Percentiles rank a stretch among this genome's conserved stretches.
phyloP scores from a whole-genome alignment of 2,888 invertebrate genomes.

The Polydrusus tereticollis region DNA sequence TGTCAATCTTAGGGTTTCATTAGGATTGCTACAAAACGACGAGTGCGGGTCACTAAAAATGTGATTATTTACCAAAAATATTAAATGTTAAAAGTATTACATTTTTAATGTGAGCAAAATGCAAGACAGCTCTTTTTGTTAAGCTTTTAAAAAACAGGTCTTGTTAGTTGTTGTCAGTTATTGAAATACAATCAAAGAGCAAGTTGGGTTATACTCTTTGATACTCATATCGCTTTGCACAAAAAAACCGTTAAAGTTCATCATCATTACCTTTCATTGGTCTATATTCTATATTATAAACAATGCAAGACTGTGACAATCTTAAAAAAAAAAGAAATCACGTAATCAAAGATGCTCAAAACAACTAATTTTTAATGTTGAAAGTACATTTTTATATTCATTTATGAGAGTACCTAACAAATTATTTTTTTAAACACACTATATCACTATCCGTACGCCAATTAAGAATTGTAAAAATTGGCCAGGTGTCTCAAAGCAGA shows the following conservation, averaged over 20 bases:
- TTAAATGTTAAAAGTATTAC: slow-evolving; percentile 35
- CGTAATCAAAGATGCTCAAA: neutral
- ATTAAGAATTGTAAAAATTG: neutral
- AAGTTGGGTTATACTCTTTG: no score
- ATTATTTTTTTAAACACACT: neutral
- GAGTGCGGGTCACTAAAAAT: slow-evolving; percentile 43
- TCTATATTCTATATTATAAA: neutral
- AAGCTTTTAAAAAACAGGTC: slow-evolving; percentile 15
- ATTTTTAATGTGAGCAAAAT: slow-evolving; percentile 14
- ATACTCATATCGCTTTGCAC: no score
- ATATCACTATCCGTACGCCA: neutral
- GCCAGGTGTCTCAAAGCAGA: neutral
- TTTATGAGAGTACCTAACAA: neutral
- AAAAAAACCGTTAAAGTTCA: no score
- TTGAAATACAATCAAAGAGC: no score
- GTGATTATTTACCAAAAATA: slow-evolving; percentile 49
- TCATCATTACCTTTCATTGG: neutral
- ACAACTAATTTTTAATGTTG: neutral
- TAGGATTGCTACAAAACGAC: neutral
- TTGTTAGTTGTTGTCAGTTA: no score
- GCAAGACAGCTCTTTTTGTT: slow-evolving; percentile 15
- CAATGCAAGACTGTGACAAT: neutral
- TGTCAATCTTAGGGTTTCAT: neutral
- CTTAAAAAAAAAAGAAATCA: neutral
- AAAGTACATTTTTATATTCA: neutral